These are phyloP conservation scores for Bembecia ichneumoniformis DNA, from an alignment of 2,888 invertebrate genomes.

Conservation along the genomic window DNA sequence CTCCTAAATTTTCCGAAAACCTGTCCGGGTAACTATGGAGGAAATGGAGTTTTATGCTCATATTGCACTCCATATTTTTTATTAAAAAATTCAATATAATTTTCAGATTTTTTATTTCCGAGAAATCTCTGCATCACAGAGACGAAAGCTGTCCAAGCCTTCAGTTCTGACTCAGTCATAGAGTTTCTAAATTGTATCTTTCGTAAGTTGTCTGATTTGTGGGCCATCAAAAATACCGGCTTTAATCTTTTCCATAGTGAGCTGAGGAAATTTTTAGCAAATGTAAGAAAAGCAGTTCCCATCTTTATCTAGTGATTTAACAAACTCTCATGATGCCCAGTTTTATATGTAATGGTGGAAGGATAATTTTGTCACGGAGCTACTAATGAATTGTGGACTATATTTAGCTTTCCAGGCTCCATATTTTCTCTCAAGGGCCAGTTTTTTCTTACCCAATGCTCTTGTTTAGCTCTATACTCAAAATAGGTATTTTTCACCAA, in stretches of 20 bases:
- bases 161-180: no score
- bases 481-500: no score
- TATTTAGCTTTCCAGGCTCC: neutral
- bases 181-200: no score
- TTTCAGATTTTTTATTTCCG: neutral
- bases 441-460: no score
- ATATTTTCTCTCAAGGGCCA: neutral
- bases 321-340: neutral
- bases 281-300: neutral
- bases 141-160: no score
- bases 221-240: neutral
- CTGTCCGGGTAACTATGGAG: slow-evolving; percentile 4
- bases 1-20: no score
- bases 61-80: neutral
- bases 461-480: no score
- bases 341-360: neutral
- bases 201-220: no score
- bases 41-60: slow-evolving; percentile 6
- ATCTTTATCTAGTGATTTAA: neutral
- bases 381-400: neutral
- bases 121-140: neutral
- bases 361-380: no score
- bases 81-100: neutral
- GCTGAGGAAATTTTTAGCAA: no score
- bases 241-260: no score